Percentiles rank a stretch among this genome's conserved stretches.
Evolutionary conservation across 2,797 vertebrate genomes (phyloP).

Genomic region (Australoheros facetus): DNA sequence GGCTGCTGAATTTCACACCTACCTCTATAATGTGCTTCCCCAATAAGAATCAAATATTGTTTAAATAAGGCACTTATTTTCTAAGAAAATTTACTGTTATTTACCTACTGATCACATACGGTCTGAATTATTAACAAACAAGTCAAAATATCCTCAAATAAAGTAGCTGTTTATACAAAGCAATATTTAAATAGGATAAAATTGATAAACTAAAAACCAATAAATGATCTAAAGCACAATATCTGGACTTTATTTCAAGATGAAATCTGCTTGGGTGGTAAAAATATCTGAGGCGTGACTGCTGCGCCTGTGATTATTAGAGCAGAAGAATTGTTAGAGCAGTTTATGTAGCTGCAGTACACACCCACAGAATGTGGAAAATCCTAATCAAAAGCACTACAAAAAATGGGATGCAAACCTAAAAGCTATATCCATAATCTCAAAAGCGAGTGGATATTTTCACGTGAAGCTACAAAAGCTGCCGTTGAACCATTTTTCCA

Average conservation of each 20-base stretch:
- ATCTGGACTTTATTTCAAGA: slow-evolving; percentile 40
- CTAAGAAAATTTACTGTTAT: background rate
- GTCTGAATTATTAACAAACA: background rate
- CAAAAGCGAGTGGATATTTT: background rate
- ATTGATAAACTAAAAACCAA: background rate
- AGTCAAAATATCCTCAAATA: background rate
- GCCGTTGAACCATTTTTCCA: background rate
- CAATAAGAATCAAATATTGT: background rate
- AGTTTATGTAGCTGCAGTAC: slow-evolving; percentile 63
- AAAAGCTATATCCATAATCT: background rate
- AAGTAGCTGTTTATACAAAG: background rate
- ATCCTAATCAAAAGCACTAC: slow-evolving; percentile 10
- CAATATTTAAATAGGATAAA: background rate
- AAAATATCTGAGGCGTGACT: slow-evolving; percentile 64
- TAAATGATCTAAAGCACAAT: slow-evolving; percentile 6
- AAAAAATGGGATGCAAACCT: background rate
- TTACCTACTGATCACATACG: background rate
- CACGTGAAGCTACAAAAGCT: background rate
- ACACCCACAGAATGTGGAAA: slow-evolving; percentile 57
- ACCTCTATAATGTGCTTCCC: background rate
- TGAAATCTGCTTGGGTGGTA: slow-evolving; percentile 57
- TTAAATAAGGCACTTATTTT: background rate
- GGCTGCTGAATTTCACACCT: slow-evolving; percentile 45
- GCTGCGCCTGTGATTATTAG: slow-evolving; percentile 79
- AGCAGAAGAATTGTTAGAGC: slow-evolving; percentile 80